Percentiles rank a stretch among this genome's conserved stretches.
phyloP scores from a whole-genome alignment of 2,888 invertebrate species.

The Steromphala cineraria region DNA sequence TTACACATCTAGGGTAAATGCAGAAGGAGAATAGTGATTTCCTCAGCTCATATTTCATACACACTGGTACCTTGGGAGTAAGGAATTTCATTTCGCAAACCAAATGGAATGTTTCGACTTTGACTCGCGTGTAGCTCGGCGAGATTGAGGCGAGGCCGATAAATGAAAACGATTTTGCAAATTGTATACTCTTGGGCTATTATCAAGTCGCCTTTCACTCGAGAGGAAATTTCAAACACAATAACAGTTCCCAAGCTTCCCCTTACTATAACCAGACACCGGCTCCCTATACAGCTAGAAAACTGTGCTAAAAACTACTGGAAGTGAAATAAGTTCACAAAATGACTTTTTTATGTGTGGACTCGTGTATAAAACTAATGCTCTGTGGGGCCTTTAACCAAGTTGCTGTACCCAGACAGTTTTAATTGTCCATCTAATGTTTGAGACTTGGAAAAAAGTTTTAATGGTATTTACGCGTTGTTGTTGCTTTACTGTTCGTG shows the following conservation, averaged over 20 bases:
- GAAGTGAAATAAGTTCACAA: no score
- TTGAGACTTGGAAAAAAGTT: no score
- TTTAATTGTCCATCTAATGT: no score
- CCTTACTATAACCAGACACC: no score
- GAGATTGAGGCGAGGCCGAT: neutral
- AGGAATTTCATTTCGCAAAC: neutral
- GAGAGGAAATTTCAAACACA: neutral
- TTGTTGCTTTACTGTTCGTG: no score
- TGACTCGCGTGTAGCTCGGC: slow-evolving; percentile 2
- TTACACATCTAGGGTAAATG: slow-evolving; percentile 23
- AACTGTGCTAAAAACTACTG: no score
- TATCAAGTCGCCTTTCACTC: neutral
- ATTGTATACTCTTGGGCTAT: neutral
- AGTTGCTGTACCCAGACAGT: no score
- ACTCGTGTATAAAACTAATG: no score
- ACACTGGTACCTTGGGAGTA: slow-evolving; percentile 4
- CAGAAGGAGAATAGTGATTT: slow-evolving; percentile 24
- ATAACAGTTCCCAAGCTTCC: neutral
- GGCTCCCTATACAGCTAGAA: no score
- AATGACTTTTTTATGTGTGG: no score
- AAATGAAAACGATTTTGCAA: slow-evolving; percentile 10
- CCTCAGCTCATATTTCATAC: slow-evolving; percentile 21
- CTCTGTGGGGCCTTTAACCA: no score
- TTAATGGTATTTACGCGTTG: no score
- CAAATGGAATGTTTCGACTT: neutral